Base-by-base conservation (phyloP, 2,113 vertebrate genomes). In the Sphyrna mokarran region DNA sequence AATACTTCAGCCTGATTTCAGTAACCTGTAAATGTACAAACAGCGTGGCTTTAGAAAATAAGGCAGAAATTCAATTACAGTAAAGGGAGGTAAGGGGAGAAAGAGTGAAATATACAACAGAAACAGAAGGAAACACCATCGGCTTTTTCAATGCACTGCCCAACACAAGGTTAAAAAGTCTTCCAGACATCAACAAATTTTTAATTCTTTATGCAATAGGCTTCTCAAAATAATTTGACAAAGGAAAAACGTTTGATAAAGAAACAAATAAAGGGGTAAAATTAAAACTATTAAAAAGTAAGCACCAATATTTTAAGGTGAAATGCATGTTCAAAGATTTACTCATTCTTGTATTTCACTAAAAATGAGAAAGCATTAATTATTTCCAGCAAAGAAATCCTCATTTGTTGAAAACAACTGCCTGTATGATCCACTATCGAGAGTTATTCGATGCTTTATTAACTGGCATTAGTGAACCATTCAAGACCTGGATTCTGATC, bases 1-100 rank as follows among this genome's bases (percentile, higher is more conserved):
- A 99, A 97, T 99, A 99, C 96, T 99, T 99, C 97, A 99, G 97
- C 13, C 99, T 97, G 96, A 99, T 99, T 97, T 99, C 99, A 16
- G 99, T 99, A 63, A 99, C 99, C 99, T 99, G 96, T 80, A 96
- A 95, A 61, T 95, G 11, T 95, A 96, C 70, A 96, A 61, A 89
- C 5, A 48, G 6, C 43, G 33, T 18, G 0, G 58, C 33, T 91
- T 91, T 54, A 90, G 54, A 90, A 18, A 90, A 90, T 16, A 33
- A 13, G 14, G 8, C 54, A 68, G 43, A 29, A 58, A 78, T 66
- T 61, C 29, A 0, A 96, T 29, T 33, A 9, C 95, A 10, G 6
- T 11, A 33, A 78, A 89, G 78, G 37, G 8, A 93, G 11, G 48
- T 48, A 37, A 13, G 5, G 7, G 11, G 63, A 40, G 29, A 95